Evolutionary conservation across 2,797 vertebrate species (phyloP).

Genomic region (Cirrhinus mrigala): DNA sequence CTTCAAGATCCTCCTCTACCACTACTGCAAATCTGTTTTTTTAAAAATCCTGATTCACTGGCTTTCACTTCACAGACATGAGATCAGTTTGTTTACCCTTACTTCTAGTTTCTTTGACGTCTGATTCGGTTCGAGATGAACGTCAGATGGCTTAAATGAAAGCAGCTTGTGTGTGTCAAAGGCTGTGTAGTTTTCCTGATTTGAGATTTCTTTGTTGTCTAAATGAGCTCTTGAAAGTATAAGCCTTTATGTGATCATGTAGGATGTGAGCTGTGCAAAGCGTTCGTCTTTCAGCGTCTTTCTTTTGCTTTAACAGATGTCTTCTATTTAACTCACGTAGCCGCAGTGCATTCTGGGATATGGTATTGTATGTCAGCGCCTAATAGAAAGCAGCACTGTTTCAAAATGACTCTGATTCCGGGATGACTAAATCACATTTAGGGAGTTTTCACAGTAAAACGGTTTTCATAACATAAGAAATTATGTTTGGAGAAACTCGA

Average conservation of each 20-base stretch:
- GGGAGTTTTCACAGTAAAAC: constrained; percentile 42
- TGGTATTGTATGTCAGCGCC: constrained; percentile 38
- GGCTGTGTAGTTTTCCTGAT: constrained; percentile 1
- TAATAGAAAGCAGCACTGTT: constrained; percentile 54
- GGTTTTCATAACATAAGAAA: constrained; percentile 28
- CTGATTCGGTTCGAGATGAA: not conserved
- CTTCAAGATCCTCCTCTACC: constrained; percentile 1
- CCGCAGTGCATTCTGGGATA: constrained; percentile 28
- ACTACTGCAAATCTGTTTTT: not conserved
- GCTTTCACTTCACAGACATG: not conserved
- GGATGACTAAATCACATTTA: constrained; percentile 41
- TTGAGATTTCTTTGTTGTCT: constrained; percentile 24
- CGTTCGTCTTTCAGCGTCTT: not conserved
- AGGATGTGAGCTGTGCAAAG: constrained; percentile 15
- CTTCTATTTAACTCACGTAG: constrained; percentile 44
- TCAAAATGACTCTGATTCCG: constrained; percentile 50
- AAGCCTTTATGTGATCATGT: constrained; percentile 20
- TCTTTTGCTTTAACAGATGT: constrained; percentile 52
- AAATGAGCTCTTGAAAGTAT: constrained; percentile 13
- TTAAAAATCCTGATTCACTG: not conserved
- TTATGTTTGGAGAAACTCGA: constrained; percentile 37
- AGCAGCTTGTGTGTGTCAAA: constrained; percentile 37
- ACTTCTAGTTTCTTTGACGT: constrained; percentile 27
- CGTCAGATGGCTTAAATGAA: not conserved
- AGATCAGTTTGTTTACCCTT: constrained; percentile 18